Percentiles rank a stretch among this genome's conserved stretches.
Evolutionary conservation across 2,888 invertebrate species (phyloP).

Genomic region (Augochlorella aurata): DNA sequence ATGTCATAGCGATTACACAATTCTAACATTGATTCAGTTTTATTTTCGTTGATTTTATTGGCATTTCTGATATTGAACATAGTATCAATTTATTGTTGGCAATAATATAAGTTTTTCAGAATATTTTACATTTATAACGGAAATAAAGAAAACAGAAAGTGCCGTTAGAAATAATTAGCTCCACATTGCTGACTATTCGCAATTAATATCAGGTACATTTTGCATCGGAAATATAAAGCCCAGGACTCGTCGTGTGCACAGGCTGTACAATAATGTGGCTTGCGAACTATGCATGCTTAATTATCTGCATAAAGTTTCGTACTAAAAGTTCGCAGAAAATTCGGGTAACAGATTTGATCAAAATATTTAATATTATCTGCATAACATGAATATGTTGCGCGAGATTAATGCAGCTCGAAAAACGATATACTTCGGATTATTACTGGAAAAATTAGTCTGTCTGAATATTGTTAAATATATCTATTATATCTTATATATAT

Average conservation of each 20-base stretch:
- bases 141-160: neutral
- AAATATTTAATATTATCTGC: neutral
- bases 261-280: neutral
- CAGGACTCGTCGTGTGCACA: neutral
- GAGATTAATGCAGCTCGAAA: neutral
- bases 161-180: neutral
- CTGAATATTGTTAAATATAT: neutral
- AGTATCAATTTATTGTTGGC: neutral
- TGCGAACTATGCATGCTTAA: neutral
- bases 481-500: neutral
- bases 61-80: neutral
- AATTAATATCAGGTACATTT: neutral
- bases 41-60: neutral
- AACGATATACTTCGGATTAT: neutral
- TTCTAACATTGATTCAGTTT: too few relatives aligned
- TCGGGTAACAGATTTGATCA: neutral
- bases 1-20: neutral
- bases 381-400: neutral
- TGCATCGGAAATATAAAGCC: neutral
- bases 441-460: neutral
- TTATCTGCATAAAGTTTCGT: neutral
- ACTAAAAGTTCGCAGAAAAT: neutral
- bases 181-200: neutral
- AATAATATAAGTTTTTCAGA: neutral
- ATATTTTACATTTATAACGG: neutral